Evolutionary conservation across 2,797 vertebrate genomes (phyloP), one percentile per base, ranked within the genome.

Genomic region (Poeciliopsis paucimaculata): DNA sequence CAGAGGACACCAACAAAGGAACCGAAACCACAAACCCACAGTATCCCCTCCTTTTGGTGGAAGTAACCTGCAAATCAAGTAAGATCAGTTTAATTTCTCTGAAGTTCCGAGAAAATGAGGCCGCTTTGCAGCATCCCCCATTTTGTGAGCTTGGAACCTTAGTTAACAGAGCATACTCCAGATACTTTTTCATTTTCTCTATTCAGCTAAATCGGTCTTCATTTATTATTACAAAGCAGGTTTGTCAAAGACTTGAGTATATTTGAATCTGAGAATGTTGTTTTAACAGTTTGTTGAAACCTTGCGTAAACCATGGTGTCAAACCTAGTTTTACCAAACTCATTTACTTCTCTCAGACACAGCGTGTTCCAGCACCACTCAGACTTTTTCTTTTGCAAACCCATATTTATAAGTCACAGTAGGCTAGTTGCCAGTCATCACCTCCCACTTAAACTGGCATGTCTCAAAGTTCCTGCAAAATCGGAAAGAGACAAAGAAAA

Each of bases 401-500:
- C 13, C 71, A 31, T n/a, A 73, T 81, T 77, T 75, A 70, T 84
- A 82, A 71, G 75, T 57, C 71, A 57, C 78, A 45, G 85, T 90
- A 91, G 85, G 88, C 83, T 87, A 87, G 66, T 75, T 86, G 86
- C 85, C 70, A 77, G 74, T 82, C 87, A 87, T 91, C 90, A 96
- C 93, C 92, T 95, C 94, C 91, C 91, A 94, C 93, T 91, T 77
- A 91, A 91, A 85, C 85, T 66, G 49, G 75, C 73, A 87, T 85
- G 76, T 84, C 77, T 87, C 39, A 86, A 81, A 85, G 66, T 31
- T 31, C 12, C n/a, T 60, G 51, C 72, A 45, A n/a, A 75, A 53
- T 71, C 9, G 31, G 39, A 10, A 45, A 20, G 43, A 49, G 9
- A 36, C 43, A 78, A 66, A 83, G 53, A 55, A 55, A 55, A 57